Conservation (phyloP, 2,888 invertebrate genomes). For the Pedicia rivosa region DNA sequence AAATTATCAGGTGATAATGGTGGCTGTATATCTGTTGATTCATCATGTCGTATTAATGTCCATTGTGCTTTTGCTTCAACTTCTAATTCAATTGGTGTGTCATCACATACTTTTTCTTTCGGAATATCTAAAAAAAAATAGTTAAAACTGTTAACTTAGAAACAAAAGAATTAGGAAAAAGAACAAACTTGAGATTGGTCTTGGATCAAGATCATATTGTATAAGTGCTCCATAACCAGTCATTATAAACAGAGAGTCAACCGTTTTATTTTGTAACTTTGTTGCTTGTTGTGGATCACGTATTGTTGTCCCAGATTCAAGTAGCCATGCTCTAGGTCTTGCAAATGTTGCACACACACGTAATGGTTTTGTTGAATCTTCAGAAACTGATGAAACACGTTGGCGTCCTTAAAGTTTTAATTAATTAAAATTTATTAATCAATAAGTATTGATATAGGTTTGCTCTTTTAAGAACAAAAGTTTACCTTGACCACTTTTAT, state of each 20-base stretch:
- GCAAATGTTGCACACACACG: conserved; percentile 67
- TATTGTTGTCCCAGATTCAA: conserved; percentile 32
- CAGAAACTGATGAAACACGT: conserved; percentile 52
- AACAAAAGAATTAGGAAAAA: too few species aligned
- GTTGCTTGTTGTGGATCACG: conserved; percentile 26
- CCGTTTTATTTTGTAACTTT: conserved; percentile 37
- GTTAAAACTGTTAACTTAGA: too few species aligned
- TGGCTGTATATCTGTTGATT: conserved; percentile 50
- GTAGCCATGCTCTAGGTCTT: conserved; percentile 56
- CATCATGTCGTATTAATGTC: conserved; percentile 50
- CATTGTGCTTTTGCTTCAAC: conserved; percentile 83
- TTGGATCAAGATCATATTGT: conserved; percentile 77
- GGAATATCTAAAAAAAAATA: conserved; percentile 41
- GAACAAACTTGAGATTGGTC: conserved; percentile 37
- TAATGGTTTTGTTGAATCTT: conserved; percentile 49
- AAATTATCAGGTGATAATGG: conserved; percentile 60
- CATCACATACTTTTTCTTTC: conserved; percentile 74
- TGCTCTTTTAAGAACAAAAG: too few species aligned
- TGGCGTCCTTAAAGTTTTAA: conserved; percentile 33
- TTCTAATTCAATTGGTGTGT: conserved; percentile 69
- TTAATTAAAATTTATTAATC: neutral
- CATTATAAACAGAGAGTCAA: conserved; percentile 80
- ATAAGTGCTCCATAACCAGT: conserved; percentile 74
- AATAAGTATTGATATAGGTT: neutral
- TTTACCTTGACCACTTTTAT: conserved; percentile 3